Evolutionary conservation across 2,888 invertebrate genomes (phyloP), one percentile per base, ranked within the genome.

Genomic region (Plebejus anna): DNA sequence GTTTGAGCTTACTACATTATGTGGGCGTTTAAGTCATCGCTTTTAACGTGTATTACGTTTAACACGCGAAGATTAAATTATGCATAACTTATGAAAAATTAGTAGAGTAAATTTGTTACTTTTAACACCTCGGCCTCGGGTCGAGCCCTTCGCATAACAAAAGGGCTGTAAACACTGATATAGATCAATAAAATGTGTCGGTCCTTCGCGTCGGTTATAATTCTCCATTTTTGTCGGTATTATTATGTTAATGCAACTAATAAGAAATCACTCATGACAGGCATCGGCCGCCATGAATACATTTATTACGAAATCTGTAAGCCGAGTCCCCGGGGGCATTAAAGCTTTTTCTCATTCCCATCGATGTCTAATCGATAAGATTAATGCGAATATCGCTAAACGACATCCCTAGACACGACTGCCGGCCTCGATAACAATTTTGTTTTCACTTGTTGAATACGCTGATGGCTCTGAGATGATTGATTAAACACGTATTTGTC

Each of bases 381-480:
- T 73, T 73, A 55, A 73, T 73, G 73, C 32, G 73, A 73, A 73
- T 73, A 73, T 55, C 73, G 73, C 16, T 55, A 11, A 38, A 71
- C 36, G 22, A 59, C 38, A 70, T 66, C 59, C 72, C 75, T 77
- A 76, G 77, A 55, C 75, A 76, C 59, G 75, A 42, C 36, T 77
- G 80, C 80, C 86, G 88, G 88, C 82, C 86, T 81, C 88, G 89
- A 89, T 89, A 90, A 88, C 89, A 88, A 84, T 90, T 91, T 92
- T 91, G 92, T 93, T 93, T 92, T 92, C 92, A 94, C 93, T 92
- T 94, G 93, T 94, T 94, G 93, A 92, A 91, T 90, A 87, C 87
- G 83, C 89, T 92, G 92, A 93, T 92, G 88, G 90, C 89, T 88
- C 83, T 83, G 73, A 83, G 86, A 92, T 92, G 92, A 93, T 94